Evolutionary conservation across 2,888 invertebrate genomes (phyloP), one percentile per base, ranked within the genome.

Genomic region (Adelphocoris suturalis): DNA sequence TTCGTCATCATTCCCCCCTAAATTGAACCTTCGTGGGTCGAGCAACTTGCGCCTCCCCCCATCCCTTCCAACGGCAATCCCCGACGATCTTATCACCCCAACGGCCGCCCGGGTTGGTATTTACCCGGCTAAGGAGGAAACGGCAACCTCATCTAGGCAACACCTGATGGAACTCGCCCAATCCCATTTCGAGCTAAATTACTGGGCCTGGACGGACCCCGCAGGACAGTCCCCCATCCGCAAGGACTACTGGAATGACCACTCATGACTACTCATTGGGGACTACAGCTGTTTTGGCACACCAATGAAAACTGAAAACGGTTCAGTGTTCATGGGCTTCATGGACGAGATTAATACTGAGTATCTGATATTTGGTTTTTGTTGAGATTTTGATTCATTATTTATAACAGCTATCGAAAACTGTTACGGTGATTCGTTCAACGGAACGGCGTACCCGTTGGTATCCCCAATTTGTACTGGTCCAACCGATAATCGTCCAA

Each of bases 61-160:
- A 14, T 68, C 23, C 23, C 68, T 23, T 7, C 68, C 9, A 7
- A 12, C 5, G 9, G 19, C 23, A 37, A 37, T 23, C 11, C 68
- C 19, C 68, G 23, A 68, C 68, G 68, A 68, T 68, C 23, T 68
- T 68, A 68, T 68, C 68, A 68, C 68, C 68, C 52, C 52, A 13
- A 52, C 52, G 12, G 16, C 52, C 52, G 16, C 52, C 68, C 68
- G 23, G 68, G 68, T 19, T 57, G 57, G 57, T 57, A 57, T 57
- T 57, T 68, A 68, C 68, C 27, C 68, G 68, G 7, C 68, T 68
- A 13, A 68, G 68, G 68, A 68, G 68, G 68, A 68, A 23, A 68
- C 68, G 68, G 68, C 68, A 27, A 68, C 68, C 68, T 68, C 68
- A 68, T 68, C 68, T 68, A 19, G 68, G 68, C 68, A 19, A 68